Evolutionary conservation across 1,140 invertebrate genomes (phyloP), one percentile per base, ranked within the genome.

Genomic region (Trichonephila clavata): DNA sequence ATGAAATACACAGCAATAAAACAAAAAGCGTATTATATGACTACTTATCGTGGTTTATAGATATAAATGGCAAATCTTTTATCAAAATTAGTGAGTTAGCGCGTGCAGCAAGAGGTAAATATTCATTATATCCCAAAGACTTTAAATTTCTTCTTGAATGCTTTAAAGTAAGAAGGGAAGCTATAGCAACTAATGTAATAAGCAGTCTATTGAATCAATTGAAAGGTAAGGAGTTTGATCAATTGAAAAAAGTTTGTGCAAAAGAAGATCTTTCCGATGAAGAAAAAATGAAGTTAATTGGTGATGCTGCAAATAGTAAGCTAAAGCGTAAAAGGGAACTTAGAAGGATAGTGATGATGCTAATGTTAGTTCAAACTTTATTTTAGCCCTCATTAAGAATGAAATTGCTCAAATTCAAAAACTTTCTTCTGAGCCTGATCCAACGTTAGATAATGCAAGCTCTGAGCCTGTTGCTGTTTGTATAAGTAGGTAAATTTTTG

Each of bases 51-150:
- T 20, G 32, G 39, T 63, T 88, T n/a, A 88, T 88, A 39, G 86
- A 71, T 24, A 65, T 88, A 68, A 88, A 88, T 68, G 86, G 86
- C 14, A 65, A 68, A 24, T 88, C 86, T 57, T 21, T 88, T 68
- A 43, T 88, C 27, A 88, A 88, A 71, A 88, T 88, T 21, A 71
- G 86, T 71, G 86, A 88, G 50, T 18, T 88, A n/a, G 6, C 50
- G 14, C 7, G 65, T 21, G 63, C 63, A 50, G 65, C 32, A 13
- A 50, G 24, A 1, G 86, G 86, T 71, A 65, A 88, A 71, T 27
- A 68, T 43, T 43, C 86, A 39, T 50, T 88, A n/a, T 57, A 43
- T 21, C 6, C 16, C 24, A 68, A 61, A 24, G 86, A 88, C 71
- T 88, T 88, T n/a, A 50, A 88, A 20, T 88, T 68, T 71, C 86